phyloP scores from a whole-genome alignment of 2,888 invertebrate genomes.

The Drosophila ochracea region DNA sequence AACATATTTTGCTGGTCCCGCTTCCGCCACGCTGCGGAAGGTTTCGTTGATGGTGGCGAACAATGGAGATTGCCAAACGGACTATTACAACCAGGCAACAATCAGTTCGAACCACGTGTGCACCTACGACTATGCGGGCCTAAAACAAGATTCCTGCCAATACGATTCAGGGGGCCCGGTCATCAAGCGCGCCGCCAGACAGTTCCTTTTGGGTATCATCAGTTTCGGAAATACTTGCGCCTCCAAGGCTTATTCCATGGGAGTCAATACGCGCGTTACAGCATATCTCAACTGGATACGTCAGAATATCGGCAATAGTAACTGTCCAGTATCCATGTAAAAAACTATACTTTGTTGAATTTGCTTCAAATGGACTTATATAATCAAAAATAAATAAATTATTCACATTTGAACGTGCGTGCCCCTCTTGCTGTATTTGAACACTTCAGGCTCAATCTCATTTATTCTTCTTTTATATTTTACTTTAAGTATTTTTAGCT shows the following conservation, averaged over 20 bases:
- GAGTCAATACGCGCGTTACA: constrained; percentile 87
- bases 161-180: constrained; percentile 87
- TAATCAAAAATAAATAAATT: neutral
- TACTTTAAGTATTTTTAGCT: neutral
- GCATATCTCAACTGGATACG: constrained; percentile 86
- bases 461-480: neutral
- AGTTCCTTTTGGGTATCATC: constrained; percentile 86
- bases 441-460: neutral
- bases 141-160: constrained; percentile 85
- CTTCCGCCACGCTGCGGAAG: constrained; percentile 85
- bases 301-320: constrained; percentile 51
- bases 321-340: constrained; percentile 56
- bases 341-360: neutral
- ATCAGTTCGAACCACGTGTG: constrained; percentile 70
- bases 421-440: neutral
- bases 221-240: constrained; percentile 87
- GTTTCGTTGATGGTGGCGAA: constrained; percentile 82
- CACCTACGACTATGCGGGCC: constrained; percentile 71
- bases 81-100: constrained; percentile 38
- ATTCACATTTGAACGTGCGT: neutral
- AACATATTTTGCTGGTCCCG: constrained; percentile 85
- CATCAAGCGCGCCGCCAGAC: constrained; percentile 81
- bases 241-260: constrained; percentile 79
- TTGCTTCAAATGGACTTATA: neutral
- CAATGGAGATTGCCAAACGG: constrained; percentile 57